phyloP scores from a whole-genome alignment of 2,797 vertebrate genomes.

The Notolepis coatsorum region DNA sequence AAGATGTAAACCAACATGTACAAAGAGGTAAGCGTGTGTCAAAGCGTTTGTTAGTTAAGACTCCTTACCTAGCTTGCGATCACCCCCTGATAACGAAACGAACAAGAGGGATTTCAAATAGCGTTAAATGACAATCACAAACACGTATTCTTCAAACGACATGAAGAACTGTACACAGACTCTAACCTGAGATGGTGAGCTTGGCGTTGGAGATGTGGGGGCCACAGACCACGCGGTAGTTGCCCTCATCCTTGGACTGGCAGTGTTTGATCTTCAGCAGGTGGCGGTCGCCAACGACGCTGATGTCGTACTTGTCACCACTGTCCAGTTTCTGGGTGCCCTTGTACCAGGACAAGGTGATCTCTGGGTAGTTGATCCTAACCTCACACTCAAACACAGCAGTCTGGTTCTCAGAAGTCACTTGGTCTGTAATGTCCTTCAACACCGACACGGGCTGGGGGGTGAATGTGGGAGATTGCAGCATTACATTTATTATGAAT shows the following conservation, averaged over 20 bases:
- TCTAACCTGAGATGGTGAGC: conserved; percentile 91
- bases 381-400: conserved; percentile 92
- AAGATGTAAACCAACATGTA: conserved; percentile 20
- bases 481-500: neutral
- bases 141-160: neutral
- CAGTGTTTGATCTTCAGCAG: conserved; percentile 89
- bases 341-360: conserved; percentile 96
- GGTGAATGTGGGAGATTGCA: no score
- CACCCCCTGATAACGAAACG: conserved; percentile 21
- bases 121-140: neutral
- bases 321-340: conserved; percentile 93
- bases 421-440: conserved; percentile 92
- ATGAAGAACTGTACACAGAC: neutral
- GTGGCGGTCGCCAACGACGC: conserved; percentile 86
- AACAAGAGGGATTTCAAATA: conserved; percentile 6
- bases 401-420: conserved; percentile 81
- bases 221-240: conserved; percentile 95
- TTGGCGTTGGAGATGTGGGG: conserved; percentile 96
- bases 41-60: conserved; percentile 14
- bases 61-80: conserved; percentile 28
- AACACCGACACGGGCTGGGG: conserved; percentile 91
- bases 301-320: conserved; percentile 90
- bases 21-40: conserved; percentile 66
- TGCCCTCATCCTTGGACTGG: conserved; percentile 90
- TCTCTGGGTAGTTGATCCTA: conserved; percentile 97